A percentile compares a stretch with the other conserved stretches of the same genome.
phyloP scores from a whole-genome alignment of 1,140 invertebrate species.

The Zaprionus tsacasi region DNA sequence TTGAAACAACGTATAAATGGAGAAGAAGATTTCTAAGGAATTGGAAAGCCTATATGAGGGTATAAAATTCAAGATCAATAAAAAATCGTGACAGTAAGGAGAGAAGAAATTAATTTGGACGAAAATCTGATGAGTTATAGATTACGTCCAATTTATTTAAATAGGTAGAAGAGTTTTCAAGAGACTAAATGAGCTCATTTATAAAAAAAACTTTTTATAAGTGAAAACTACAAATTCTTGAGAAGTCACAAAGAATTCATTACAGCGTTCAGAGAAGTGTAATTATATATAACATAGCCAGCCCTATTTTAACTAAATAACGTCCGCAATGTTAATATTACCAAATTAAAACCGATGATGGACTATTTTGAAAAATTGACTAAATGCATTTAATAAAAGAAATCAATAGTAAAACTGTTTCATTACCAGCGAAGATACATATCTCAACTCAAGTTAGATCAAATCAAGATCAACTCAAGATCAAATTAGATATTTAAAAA shows the following conservation, averaged over 20 bases:
- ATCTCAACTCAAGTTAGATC: no score
- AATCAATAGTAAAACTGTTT: neutral
- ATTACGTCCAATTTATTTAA: neutral
- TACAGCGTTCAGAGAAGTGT: neutral
- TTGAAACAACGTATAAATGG: no score
- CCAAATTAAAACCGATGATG: no score
- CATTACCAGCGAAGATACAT: no score
- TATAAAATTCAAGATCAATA: neutral
- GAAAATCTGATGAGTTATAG: neutral
- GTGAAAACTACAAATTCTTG: neutral
- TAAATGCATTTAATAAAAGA: no score
- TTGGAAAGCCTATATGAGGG: no score
- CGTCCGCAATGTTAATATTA: no score
- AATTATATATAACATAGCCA: neutral
- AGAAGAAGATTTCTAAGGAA: no score
- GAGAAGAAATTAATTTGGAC: neutral
- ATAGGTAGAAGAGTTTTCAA: neutral
- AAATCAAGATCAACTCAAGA: no score
- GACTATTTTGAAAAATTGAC: no score
- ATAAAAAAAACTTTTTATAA: neutral
- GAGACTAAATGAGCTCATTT: neutral
- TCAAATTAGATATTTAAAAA: neutral
- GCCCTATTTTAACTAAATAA: neutral
- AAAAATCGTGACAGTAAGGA: neutral
- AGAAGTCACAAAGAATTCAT: neutral